Percentiles rank a stretch among this genome's conserved stretches.
phyloP scores from a whole-genome alignment of 2,797 vertebrate genomes.

The Paramormyrops hopkinsi region DNA sequence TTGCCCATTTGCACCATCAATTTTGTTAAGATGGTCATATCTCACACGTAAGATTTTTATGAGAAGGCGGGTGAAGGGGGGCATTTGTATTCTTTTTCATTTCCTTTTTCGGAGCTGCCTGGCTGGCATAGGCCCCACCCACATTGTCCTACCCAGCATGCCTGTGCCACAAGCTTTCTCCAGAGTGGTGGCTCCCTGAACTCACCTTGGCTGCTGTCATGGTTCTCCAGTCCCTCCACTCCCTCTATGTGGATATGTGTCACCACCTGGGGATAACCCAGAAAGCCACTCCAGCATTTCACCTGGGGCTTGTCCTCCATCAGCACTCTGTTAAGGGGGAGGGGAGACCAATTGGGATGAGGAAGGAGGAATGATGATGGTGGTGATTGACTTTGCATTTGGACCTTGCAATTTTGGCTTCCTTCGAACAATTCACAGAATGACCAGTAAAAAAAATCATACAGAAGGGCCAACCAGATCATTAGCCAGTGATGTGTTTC shows the following conservation, averaged over 20 bases:
- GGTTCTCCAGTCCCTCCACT: conserved; percentile 70
- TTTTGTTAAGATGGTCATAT: background rate
- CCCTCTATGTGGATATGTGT: conserved; percentile 72
- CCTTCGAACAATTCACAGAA: background rate
- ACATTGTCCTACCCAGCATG: background rate
- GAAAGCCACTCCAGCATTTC: conserved; percentile 72
- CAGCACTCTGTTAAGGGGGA: conserved; percentile 65
- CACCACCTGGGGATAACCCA: conserved; percentile 75
- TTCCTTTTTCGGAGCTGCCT: background rate
- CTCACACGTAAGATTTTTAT: background rate
- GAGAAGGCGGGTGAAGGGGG: background rate
- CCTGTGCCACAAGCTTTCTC: background rate
- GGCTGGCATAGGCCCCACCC: background rate
- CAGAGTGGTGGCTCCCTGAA: no score
- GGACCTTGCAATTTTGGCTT: background rate
- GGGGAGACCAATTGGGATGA: background rate
- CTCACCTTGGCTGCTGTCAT: conserved; percentile 60
- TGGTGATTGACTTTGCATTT: background rate
- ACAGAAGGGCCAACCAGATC: background rate
- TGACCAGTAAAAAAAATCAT: background rate
- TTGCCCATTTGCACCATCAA: background rate
- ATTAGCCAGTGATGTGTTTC: background rate
- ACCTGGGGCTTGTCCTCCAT: conserved; percentile 69
- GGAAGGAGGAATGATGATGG: background rate
- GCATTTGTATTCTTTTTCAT: background rate